Conservation (phyloP, 2,888 invertebrate species). For the Galerucella nymphaeae region DNA sequence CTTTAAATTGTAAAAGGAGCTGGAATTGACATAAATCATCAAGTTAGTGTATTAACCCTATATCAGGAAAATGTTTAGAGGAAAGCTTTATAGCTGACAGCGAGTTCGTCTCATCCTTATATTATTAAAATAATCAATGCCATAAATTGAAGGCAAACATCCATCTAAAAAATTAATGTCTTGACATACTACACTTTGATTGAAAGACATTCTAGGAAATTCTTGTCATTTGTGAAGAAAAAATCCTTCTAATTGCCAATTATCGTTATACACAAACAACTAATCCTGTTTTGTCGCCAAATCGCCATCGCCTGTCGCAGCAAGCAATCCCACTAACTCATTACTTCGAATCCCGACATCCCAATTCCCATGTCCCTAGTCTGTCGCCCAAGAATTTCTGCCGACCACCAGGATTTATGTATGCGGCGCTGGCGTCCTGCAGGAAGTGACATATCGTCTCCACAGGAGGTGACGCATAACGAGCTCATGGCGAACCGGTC, state of each 20-base stretch:
- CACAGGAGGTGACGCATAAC: conserved; percentile 35
- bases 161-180: too few species aligned
- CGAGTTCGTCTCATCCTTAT: too few species aligned
- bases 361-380: conserved; percentile 29
- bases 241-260: not conserved
- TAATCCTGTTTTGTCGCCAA: conserved; percentile 6
- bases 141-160: too few species aligned
- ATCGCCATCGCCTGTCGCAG: conserved; percentile 7
- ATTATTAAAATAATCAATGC: too few species aligned
- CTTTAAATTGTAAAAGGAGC: too few species aligned
- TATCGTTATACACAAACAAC: not conserved
- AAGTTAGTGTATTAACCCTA: too few species aligned
- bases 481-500: conserved; percentile 22
- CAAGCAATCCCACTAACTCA: conserved; percentile 33
- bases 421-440: conserved; percentile 34
- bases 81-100: too few species aligned
- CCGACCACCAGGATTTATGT: conserved; percentile 34
- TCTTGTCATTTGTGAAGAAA: too few species aligned
- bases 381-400: conserved; percentile 30
- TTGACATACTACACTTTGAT: too few species aligned
- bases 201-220: too few species aligned
- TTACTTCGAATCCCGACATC: conserved; percentile 30
- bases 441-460: conserved; percentile 36
- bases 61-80: too few species aligned
- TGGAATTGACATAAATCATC: too few species aligned